Evolutionary conservation across 2,888 invertebrate genomes (phyloP), one percentile per base, ranked within the genome.

Genomic region (Spodoptera picta): DNA sequence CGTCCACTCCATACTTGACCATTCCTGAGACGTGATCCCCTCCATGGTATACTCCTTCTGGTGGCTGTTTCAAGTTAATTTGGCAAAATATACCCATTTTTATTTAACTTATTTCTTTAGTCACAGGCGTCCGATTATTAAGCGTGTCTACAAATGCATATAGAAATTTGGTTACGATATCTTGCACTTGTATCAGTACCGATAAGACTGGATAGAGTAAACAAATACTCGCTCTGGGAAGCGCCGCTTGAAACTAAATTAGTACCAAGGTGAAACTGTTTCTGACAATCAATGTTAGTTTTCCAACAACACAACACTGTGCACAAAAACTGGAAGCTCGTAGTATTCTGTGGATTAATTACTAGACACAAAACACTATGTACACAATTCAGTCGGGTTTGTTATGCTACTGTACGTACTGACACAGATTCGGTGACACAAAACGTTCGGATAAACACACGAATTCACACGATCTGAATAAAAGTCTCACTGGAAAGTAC

Each of bases 61-160:
- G 57, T 10, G 83, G 79, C 56, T 84, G 83, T 14, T 55, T 69
- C 23, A 87, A 60, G 56, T 79, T 79, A 12, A 87, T 86, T 76
- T 85, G 77, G 61, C 86, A 87, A 72, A 68, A 60, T 19, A 87
- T 80, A 24, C 84, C 85, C 87, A 87, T 87, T 52, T 73, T 69
- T n/a, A 42, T 24, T 19, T 14, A 42, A 0, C 36, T 36, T 9
- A 1, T 36, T 36, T 9, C 6, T 36, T 36, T 9, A 36, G 36
- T 36, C 36, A 36, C 36, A 7, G 1, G 1, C 0, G 36, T 31
- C 4, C 31, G 31, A 31, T 1, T 1, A 36, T 36, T 5, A 36
- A 7, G 36, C 5, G 36, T 2, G 36, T 5, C 6, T 7, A 36
- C 36, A 36, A 36, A 36, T 36, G 36, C 36, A 36, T 7, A 7